A percentile compares a stretch with the other conserved stretches of the same genome.
These are phyloP conservation scores for Poecilia velifera DNA, from an alignment of 2,797 vertebrate genomes.

Conservation along the genomic window DNA sequence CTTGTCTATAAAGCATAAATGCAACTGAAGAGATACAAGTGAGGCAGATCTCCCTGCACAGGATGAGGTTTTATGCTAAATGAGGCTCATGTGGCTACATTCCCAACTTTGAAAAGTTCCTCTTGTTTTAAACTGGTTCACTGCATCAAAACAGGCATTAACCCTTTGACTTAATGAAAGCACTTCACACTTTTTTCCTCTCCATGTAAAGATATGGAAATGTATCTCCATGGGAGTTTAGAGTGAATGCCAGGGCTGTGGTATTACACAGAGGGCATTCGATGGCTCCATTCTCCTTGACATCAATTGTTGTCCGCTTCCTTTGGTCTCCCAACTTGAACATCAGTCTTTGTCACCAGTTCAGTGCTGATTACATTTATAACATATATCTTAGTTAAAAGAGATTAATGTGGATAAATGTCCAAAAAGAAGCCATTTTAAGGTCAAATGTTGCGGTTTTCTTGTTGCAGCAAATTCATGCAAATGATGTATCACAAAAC, in stretches of 20 bases:
- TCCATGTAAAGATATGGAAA: conserved; percentile 76
- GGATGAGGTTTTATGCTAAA: conserved; percentile 69
- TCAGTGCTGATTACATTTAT: conserved; percentile 18
- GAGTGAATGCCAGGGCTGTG: conserved; percentile 45
- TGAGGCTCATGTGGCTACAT: conserved; percentile 53
- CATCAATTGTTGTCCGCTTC: conserved; percentile 59
- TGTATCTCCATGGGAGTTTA: conserved; percentile 42
- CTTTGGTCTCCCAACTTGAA: conserved; percentile 58
- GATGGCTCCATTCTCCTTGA: conserved; percentile 50
- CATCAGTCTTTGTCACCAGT: conserved; percentile 40
- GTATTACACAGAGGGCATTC: conserved; percentile 40
- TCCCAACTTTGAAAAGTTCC: conserved; percentile 72
- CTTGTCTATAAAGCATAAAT: conserved; percentile 1
- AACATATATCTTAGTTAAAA: neutral
- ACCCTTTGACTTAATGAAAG: conserved; percentile 56
- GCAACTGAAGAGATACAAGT: conserved; percentile 29
- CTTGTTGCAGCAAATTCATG: conserved; percentile 25
- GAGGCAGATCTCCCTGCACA: conserved; percentile 37
- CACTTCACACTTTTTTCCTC: conserved; percentile 59
- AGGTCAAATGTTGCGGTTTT: conserved; percentile 2
- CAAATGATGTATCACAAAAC: conserved; percentile 5
- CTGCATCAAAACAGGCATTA: conserved; percentile 55
- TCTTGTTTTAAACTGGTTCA: conserved; percentile 59
- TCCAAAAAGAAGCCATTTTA: conserved; percentile 23
- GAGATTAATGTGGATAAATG: conserved; percentile 6